Conservation (phyloP, 2,888 invertebrate genomes). For the Cosmia pyralina region DNA sequence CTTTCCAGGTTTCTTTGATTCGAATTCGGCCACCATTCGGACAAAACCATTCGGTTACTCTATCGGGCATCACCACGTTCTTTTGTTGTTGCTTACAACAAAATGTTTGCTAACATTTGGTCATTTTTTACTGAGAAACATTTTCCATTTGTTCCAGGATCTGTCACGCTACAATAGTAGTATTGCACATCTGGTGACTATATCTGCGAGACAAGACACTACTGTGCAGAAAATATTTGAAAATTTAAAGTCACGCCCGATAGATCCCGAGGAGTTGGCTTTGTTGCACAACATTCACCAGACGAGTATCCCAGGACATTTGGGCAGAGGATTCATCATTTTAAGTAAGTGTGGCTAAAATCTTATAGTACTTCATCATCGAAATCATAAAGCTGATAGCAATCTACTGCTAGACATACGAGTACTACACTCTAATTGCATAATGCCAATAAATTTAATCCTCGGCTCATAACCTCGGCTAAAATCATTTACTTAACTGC, state of each 20-base stretch:
- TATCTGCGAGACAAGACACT: slow-evolving; percentile 78
- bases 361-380: neutral
- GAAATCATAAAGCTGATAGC: neutral
- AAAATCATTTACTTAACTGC: no score
- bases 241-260: slow-evolving; percentile 74
- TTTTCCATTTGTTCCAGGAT: slow-evolving; percentile 25
- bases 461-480: no score
- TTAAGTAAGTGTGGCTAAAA: slow-evolving; percentile 68
- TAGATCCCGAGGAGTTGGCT: slow-evolving; percentile 83
- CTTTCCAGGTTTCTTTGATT: neutral
- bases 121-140: slow-evolving; percentile 75
- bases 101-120: neutral
- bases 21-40: neutral
- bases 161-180: slow-evolving; percentile 74
- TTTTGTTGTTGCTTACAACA: neutral
- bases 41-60: neutral
- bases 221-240: slow-evolving; percentile 72
- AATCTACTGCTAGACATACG: neutral
- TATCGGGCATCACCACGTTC: neutral
- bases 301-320: slow-evolving; percentile 75
- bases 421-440: neutral
- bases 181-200: slow-evolving; percentile 76
- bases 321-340: slow-evolving; percentile 80
- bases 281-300: slow-evolving; percentile 80
- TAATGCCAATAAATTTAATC: no score